These are phyloP conservation scores for Achlya flavicornis DNA, from an alignment of 2,888 invertebrate species.

Conservation along the genomic window DNA sequence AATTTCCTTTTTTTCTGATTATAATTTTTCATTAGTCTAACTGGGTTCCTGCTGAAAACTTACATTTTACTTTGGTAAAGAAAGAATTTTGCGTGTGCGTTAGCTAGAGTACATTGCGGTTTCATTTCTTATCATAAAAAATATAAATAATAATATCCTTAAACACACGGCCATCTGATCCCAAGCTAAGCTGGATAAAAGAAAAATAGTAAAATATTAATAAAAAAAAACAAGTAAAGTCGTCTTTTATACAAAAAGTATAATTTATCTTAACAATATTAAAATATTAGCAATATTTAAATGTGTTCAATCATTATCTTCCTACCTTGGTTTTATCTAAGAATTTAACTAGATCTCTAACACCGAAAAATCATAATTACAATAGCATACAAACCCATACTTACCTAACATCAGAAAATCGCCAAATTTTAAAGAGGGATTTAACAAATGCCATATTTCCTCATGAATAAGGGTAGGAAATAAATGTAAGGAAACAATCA, in stretches of 20 bases:
- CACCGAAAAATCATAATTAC: not conserved
- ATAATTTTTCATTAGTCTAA: not conserved
- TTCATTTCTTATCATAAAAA: not conserved
- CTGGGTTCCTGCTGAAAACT: not conserved
- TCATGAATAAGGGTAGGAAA: slow-evolving; percentile 16
- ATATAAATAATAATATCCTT: too few relatives aligned
- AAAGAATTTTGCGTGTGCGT: not conserved
- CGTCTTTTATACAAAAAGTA: too few relatives aligned
- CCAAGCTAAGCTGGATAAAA: too few relatives aligned
- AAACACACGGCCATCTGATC: too few relatives aligned
- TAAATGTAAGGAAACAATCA: slow-evolving; percentile 55
- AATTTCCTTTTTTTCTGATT: not conserved
- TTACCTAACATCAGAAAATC: not conserved
- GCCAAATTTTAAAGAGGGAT: not conserved
- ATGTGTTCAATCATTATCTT: too few relatives aligned
- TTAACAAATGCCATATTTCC: not conserved
- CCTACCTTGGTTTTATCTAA: not conserved
- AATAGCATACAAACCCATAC: not conserved
- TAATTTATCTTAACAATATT: too few relatives aligned
- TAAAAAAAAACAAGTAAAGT: too few relatives aligned
- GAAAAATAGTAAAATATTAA: too few relatives aligned
- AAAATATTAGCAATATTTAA: too few relatives aligned
- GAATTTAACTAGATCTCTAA: not conserved
- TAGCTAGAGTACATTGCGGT: not conserved
- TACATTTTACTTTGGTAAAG: not conserved